Conservation (phyloP, 1,140 invertebrate species). For the Anagrus nilaparvatae region DNA sequence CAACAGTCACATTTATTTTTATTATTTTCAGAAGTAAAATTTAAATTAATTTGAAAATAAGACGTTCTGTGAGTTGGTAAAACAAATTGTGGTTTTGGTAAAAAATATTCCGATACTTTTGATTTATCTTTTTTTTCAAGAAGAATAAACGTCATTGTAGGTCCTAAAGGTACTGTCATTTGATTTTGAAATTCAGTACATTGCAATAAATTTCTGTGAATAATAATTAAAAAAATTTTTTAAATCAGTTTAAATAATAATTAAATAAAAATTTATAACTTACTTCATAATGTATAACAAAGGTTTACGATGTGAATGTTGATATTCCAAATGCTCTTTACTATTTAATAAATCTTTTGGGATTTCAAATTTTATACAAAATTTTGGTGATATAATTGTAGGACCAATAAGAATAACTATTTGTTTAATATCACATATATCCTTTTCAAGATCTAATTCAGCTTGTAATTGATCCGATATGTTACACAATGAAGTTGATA, state of each 20-base stretch:
- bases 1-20: constrained; percentile 24
- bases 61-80: constrained; percentile 14
- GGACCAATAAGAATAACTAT: constrained; percentile 33
- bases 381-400: constrained; percentile 34
- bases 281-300: constrained; percentile 36
- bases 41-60: constrained; percentile 29
- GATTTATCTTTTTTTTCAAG: constrained; percentile 32
- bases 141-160: constrained; percentile 36
- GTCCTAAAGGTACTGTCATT: constrained; percentile 26
- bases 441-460: constrained; percentile 26
- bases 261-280: constrained; percentile 2
- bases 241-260: neutral
- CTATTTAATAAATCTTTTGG: constrained; percentile 31
- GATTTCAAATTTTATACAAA: constrained; percentile 30
- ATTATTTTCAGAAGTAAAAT: constrained; percentile 20
- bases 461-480: constrained; percentile 27
- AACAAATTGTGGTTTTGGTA: constrained; percentile 34
- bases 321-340: constrained; percentile 24
- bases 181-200: constrained; percentile 35
- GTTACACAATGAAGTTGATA: constrained; percentile 24
- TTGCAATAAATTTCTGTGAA: constrained; percentile 30
- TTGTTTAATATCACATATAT: constrained; percentile 29
- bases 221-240: constrained; percentile 3
- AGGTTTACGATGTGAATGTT: constrained; percentile 31
- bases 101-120: constrained; percentile 30